Conservation (phyloP, 2,888 invertebrate genomes). For the Theristus sp. region DNA sequence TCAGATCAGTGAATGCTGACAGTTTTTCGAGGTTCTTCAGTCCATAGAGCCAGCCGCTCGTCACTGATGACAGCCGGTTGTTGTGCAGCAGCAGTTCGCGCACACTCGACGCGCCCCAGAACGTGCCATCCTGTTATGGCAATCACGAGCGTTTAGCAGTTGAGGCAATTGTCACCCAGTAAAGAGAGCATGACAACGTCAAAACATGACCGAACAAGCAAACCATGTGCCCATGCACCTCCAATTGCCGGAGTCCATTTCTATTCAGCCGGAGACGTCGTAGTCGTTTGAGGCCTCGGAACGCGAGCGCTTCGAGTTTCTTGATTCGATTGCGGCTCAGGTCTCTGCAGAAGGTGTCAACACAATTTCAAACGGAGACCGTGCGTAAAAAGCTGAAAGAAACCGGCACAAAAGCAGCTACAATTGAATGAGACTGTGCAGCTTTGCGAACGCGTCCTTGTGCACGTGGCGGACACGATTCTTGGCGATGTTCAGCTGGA, state of each 20-base stretch:
- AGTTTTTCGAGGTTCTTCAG: not conserved
- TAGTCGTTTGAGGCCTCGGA: not conserved
- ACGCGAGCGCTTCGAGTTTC: not conserved
- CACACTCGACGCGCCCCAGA: not conserved
- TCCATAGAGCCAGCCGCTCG: not conserved
- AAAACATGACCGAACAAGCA: too few species aligned
- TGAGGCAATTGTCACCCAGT: too few species aligned
- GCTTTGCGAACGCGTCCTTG: not conserved
- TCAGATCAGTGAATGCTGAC: too few species aligned
- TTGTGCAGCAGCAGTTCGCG: not conserved
- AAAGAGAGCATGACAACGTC: too few species aligned
- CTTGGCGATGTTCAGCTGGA: not conserved
- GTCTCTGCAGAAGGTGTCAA: not conserved
- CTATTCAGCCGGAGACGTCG: not conserved
- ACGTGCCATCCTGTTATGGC: not conserved
- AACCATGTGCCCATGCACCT: too few species aligned
- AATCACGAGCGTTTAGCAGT: too few species aligned
- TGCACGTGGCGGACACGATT: not conserved
- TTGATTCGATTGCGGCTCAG: not conserved
- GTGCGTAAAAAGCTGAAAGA: too few species aligned
- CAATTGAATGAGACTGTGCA: not conserved
- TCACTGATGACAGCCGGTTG: not conserved
- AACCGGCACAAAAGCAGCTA: too few species aligned
- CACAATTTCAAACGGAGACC: too few species aligned
- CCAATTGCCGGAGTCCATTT: not conserved